Conservation (phyloP, 2,888 invertebrate genomes). For the Zonitis immaculata region DNA sequence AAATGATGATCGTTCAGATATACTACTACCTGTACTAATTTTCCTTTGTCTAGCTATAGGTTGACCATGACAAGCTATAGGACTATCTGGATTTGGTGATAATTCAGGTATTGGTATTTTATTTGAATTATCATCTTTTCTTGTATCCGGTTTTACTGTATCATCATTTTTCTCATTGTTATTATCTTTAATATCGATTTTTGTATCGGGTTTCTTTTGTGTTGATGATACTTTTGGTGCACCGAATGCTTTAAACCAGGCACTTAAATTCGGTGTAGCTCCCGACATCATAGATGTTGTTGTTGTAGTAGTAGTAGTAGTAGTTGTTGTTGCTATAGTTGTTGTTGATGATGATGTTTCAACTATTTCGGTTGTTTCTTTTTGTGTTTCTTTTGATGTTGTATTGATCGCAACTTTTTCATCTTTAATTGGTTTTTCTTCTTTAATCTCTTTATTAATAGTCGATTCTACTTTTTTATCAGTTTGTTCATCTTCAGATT, state of each 20-base stretch:
- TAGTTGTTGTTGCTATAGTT: neutral
- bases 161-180: conserved; percentile 48
- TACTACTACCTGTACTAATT: conserved; percentile 74
- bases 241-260: conserved; percentile 90
- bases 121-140: conserved; percentile 34
- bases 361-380: conserved; percentile 27
- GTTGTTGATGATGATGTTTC: conserved; percentile 31
- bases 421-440: conserved; percentile 28
- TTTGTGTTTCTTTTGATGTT: conserved; percentile 28
- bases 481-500: conserved; percentile 40
- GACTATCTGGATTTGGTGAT: conserved; percentile 44
- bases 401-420: conserved; percentile 31
- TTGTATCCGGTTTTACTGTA: conserved; percentile 39
- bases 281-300: conserved; percentile 54
- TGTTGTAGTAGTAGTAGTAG: neutral
- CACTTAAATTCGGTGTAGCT: conserved; percentile 80
- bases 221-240: conserved; percentile 66
- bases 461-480: conserved; percentile 26
- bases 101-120: conserved; percentile 35
- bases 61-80: conserved; percentile 46
- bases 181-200: conserved; percentile 41
- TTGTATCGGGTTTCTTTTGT: conserved; percentile 60
- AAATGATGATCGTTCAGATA: conserved; percentile 73
- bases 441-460: conserved; percentile 36
- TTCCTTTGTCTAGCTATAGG: conserved; percentile 56